Evolutionary conservation across 2,797 vertebrate genomes (phyloP).

Genomic region (Bryconaethiops microstoma): DNA sequence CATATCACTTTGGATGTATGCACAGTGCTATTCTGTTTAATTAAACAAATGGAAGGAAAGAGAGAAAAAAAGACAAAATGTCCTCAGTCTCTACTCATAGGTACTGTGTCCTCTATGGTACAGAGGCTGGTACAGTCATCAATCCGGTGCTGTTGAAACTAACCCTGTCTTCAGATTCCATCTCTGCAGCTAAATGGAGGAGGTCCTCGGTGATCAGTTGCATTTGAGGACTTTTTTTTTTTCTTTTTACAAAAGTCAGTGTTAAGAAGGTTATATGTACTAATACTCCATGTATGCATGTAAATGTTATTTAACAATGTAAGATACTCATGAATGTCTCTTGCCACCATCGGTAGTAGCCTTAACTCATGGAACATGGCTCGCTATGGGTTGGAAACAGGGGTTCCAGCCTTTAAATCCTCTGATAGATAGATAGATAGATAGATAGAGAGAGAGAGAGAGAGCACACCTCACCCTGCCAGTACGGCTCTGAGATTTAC

Average conservation of each 20-base stretch:
- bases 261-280: conserved; percentile 21
- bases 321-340: conserved; percentile 3
- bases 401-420: conserved; percentile 3
- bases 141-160: conserved; percentile 17
- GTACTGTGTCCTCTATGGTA: conserved; percentile 30
- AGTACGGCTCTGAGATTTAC: conserved; percentile 6
- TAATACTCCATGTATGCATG: conserved; percentile 2
- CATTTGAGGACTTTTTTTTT: not conserved
- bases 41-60: conserved; percentile 67
- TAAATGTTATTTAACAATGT: not conserved
- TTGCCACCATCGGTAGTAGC: conserved; percentile 3
- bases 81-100: conserved; percentile 14
- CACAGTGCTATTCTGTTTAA: conserved; percentile 75
- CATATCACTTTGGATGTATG: conserved; percentile 77
- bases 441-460: not conserved
- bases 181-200: conserved; percentile 5
- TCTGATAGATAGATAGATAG: not conserved
- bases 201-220: not conserved
- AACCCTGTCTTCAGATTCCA: conserved; percentile 9
- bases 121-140: conserved; percentile 21
- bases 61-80: conserved; percentile 48
- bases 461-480: conserved; percentile 1
- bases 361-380: conserved; percentile 27
- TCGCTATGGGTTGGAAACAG: conserved; percentile 1
- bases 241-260: conserved; percentile 27